Percentiles rank a stretch among this genome's conserved stretches.
Evolutionary conservation across 2,113 vertebrate genomes (phyloP).

Genomic region (Sclerurus mexicanus): DNA sequence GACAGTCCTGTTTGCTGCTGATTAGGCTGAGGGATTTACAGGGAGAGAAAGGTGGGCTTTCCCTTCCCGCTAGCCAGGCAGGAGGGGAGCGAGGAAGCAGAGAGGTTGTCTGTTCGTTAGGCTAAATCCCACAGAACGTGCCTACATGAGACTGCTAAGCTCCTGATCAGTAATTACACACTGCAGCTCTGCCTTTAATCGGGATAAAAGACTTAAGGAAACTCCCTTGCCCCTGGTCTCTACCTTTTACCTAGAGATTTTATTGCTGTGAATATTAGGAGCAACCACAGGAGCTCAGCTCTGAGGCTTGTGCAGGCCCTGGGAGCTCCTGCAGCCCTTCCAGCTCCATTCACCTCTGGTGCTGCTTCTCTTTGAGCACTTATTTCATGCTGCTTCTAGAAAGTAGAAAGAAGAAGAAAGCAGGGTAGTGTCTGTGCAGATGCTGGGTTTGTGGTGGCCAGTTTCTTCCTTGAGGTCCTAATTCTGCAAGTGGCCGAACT

Average conservation of each 20-base stretch:
- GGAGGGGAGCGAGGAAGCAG: neutral
- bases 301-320: fast-evolving
- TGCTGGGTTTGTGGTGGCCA: neutral
- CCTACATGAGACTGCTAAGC: neutral
- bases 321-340: neutral
- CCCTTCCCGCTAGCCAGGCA: neutral
- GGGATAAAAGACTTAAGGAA: conserved; percentile 33
- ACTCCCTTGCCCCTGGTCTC: conserved; percentile 24
- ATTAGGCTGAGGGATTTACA: neutral
- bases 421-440: neutral
- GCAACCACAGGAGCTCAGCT: neutral
- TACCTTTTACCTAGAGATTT: conserved; percentile 13
- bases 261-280: neutral
- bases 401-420: neutral
- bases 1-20: neutral
- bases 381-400: neutral
- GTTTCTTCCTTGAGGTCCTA: neutral
- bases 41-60: neutral
- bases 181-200: conserved; percentile 25
- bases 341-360: neutral
- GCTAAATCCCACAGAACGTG: neutral
- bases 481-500: neutral
- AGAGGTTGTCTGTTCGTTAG: neutral
- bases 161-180: conserved; percentile 13
- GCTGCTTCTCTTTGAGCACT: neutral